Evolutionary conservation across 2,113 vertebrate species (phyloP).

Genomic region (Oncorhynchus mykiss): DNA sequence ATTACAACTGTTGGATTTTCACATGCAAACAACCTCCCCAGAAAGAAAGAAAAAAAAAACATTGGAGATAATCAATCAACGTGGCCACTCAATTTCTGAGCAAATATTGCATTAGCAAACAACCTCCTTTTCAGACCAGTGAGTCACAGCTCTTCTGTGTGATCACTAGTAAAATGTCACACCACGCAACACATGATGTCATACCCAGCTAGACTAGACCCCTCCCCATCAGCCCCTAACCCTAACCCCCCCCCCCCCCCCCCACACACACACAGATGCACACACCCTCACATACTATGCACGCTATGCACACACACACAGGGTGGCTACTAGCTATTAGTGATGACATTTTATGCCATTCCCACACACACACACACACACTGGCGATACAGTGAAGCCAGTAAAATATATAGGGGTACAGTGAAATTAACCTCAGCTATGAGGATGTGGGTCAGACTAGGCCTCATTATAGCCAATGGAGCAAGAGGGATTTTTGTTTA

Average conservation of each 20-base stretch:
- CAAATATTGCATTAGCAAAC: too few species aligned
- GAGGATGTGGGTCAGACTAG: not conserved
- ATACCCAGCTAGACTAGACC: not conserved
- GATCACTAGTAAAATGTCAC: conserved; percentile 7
- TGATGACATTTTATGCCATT: not conserved
- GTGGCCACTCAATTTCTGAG: too few species aligned
- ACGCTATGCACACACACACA: not conserved
- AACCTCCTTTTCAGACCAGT: too few species aligned
- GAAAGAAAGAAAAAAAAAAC: too few species aligned
- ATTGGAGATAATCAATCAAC: too few species aligned
- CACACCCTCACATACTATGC: not conserved
- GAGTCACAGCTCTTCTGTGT: too few species aligned
- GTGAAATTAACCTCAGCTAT: not conserved
- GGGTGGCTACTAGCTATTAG: not conserved
- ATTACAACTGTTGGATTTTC: too few species aligned
- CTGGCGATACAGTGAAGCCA: not conserved
- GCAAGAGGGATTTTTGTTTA: not conserved
- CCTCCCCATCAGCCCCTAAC: not conserved
- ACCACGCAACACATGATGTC: not conserved
- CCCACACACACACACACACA: not conserved
- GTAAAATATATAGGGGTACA: not conserved
- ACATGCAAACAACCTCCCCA: too few species aligned
- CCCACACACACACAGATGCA: not conserved
- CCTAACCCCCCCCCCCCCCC: not conserved
- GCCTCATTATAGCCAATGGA: not conserved